These are phyloP conservation scores for Tetramorium alpestre DNA, from an alignment of 1,140 invertebrate genomes.

Conservation along the genomic window DNA sequence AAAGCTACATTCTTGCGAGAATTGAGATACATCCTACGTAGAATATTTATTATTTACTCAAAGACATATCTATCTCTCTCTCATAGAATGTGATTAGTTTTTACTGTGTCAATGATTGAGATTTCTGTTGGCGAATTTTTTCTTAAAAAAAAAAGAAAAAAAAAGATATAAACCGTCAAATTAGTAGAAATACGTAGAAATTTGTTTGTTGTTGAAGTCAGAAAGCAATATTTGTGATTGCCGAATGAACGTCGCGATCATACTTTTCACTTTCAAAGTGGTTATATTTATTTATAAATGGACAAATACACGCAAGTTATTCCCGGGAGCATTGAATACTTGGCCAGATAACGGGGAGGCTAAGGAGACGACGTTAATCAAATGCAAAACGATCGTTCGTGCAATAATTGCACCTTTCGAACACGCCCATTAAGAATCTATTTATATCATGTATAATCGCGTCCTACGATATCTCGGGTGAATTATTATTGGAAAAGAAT, in stretches of 20 bases:
- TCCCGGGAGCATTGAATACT: slow-evolving; percentile 6
- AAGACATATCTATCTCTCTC: neutral
- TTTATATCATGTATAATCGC: slow-evolving; percentile 77
- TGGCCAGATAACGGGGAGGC: neutral
- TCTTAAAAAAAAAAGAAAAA: neutral
- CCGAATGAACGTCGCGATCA: neutral
- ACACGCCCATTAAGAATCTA: slow-evolving; percentile 77
- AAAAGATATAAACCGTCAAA: neutral
- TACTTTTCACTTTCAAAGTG: neutral
- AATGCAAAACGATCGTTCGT: slow-evolving; percentile 61
- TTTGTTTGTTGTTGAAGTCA: neutral
- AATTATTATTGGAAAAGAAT: slow-evolving; percentile 80
- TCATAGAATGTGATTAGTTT: neutral
- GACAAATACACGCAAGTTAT: slow-evolving; percentile 17
- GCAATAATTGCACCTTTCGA: slow-evolving; percentile 72
- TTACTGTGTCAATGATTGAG: neutral
- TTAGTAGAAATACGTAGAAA: too few species aligned
- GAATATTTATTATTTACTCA: neutral
- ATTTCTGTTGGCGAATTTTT: neutral
- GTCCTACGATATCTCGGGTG: slow-evolving; percentile 76
- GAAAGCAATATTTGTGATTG: neutral
- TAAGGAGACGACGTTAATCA: slow-evolving; percentile 53
- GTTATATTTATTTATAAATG: neutral
- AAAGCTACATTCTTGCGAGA: neutral
- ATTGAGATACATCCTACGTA: neutral